Evolutionary conservation across 2,888 invertebrate species (phyloP), one percentile per base, ranked within the genome.

Genomic region (Saturnia pavonia): DNA sequence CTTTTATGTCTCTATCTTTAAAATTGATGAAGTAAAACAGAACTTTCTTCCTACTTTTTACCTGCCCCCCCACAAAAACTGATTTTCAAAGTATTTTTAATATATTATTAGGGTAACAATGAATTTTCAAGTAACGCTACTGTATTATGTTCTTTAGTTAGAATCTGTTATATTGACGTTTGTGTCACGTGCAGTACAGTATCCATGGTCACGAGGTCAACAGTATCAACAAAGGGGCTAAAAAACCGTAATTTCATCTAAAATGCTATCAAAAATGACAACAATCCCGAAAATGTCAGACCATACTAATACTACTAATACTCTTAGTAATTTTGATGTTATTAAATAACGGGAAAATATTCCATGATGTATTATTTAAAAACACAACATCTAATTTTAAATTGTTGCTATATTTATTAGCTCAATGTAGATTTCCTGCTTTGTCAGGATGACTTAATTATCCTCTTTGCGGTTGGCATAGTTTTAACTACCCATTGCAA

Each of bases 391-490:
- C 1, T 27, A n/a, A 48, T 54, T 1, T 22, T 54, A 11, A 54
- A 54, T 54, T 54, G 22, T 22, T 54, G 25, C 25, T 48, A 54
- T 54, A 34, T 40, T 65, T 69, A 48, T 27, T 54, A 66, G 54
- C 67, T 54, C 51, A 70, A 70, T 66, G 48, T 72, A 73, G 74
- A 74, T 74, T 74, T 74, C 67, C 69, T 70, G 73, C 66, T 73
- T 70, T 69, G 72, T 63, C 78, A 74, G 78, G 78, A 78, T 75
- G 75, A 74, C 68, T 70, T 73, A 76, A 76, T 78, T 77, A 48
- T 74, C 70, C 70, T 65, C 66, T 68, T 71, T 72, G 48, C 57
- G 25, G 67, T 25, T 74, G 74, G 72, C 76, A 74, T 74, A 72
- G 76, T 75, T 78, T 72, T 68, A 69, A 60, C 57, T 25, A n/a